Evolutionary conservation across 1,140 invertebrate species (phyloP).

Genomic region (Armadillidium nasatum): DNA sequence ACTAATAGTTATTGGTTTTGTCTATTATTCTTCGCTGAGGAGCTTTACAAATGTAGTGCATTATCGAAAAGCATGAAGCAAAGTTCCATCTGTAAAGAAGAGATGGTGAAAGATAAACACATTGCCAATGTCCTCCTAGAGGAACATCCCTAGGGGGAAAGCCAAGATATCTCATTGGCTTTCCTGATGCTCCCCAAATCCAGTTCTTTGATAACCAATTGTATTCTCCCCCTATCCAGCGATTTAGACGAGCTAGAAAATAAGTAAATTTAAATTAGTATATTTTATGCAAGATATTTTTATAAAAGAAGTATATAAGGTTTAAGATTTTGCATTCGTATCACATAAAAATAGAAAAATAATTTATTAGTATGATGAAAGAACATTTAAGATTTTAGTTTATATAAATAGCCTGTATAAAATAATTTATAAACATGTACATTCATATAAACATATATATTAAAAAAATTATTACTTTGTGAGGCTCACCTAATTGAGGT

Average conservation of each 20-base stretch:
- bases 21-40: constrained; percentile 39
- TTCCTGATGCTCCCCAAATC: constrained; percentile 65
- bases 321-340: too few species aligned
- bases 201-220: constrained; percentile 62
- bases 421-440: too few species aligned
- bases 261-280: background rate
- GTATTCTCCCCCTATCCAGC: constrained; percentile 71
- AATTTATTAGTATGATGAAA: too few species aligned
- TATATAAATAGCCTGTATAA: too few species aligned
- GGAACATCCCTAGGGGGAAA: constrained; percentile 54
- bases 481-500: constrained; percentile 60
- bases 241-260: constrained; percentile 56
- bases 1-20: too few species aligned
- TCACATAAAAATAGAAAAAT: too few species aligned
- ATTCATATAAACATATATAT: too few species aligned
- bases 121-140: constrained; percentile 58
- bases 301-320: too few species aligned
- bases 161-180: constrained; percentile 60
- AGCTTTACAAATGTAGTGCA: constrained; percentile 64
- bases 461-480: too few species aligned
- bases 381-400: too few species aligned
- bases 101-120: constrained; percentile 58
- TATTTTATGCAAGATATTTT: too few species aligned
- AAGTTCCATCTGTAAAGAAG: constrained; percentile 55
- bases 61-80: constrained; percentile 56